Base-by-base conservation (phyloP, 2,797 vertebrate genomes). In the Acrocephalus scirpaceus region DNA sequence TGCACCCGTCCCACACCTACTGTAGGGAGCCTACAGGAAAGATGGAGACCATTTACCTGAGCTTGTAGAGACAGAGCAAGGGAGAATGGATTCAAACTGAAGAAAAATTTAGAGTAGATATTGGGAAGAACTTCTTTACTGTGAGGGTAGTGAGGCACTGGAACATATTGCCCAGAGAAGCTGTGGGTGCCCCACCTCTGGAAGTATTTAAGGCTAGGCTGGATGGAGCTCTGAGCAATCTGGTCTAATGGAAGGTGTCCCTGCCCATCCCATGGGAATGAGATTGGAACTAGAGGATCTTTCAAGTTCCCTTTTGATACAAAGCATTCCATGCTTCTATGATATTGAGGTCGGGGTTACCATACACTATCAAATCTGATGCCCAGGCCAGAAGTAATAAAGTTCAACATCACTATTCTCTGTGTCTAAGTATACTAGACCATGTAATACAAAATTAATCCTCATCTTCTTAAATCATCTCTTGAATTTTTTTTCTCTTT, bases 51-150 rank as follows among this genome's bases (percentile, higher is more conserved):
- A 1, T 34, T 47, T 14, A 20, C 25, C 20, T 23, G 30, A 34
- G 4, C 0, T 0, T 53, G 14, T 26, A 53, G 29, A 13, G 30
- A 34, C 13, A 34, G 25, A 9, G 20, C 13, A 32, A 36, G 21
- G 13, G 7, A 25, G 13, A 47, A 34, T 23, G 34, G 18, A 16
- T 66, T 65, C 40, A 40, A 47, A 72, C 13, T 15, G 26, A 38
- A 38, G 38, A 38, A 38, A 38, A 22, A 1, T 27, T 65, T 34
- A 42, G 15, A 23, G n/a, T 16, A 42, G 40, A 47, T 72, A 60
- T 29, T 53, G 34, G 5, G 21, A 40, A 27, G 21, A 56, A 77
- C 45, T 30, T 75, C 19, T 36, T 47, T 9, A 6, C n/a, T 47
- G 4, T 23, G 19, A 66, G 6, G 13, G 4, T 53, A 50, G 13